These are phyloP conservation scores for Ornithoptera alexandrae DNA, from an alignment of 2,888 invertebrate species.

Conservation along the genomic window DNA sequence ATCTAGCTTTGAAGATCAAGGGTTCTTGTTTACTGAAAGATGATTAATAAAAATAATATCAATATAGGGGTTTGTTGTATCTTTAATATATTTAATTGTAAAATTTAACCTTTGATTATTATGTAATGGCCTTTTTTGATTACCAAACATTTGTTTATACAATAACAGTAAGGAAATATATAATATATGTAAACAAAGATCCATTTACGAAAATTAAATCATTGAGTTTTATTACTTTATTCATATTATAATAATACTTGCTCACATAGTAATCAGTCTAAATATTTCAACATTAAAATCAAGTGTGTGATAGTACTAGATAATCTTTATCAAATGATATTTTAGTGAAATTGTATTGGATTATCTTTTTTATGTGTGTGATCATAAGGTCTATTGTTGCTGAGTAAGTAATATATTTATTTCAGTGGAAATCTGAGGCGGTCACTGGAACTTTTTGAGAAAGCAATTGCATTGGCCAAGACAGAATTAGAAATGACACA, in stretches of 20 bases:
- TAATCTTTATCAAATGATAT: conserved; percentile 21
- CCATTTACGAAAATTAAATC: not conserved
- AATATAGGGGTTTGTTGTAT: no score
- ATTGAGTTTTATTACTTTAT: not conserved
- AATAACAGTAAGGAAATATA: no score
- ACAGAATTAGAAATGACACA: conserved; percentile 94
- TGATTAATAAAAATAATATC: no score
- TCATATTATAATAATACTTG: not conserved
- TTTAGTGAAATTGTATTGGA: not conserved
- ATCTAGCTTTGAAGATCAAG: no score
- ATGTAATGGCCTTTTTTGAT: not conserved
- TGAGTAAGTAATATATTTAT: conserved; percentile 38
- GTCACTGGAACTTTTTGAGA: conserved; percentile 92
- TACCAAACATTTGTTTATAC: not conserved
- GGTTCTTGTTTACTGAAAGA: no score
- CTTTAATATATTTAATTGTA: no score
- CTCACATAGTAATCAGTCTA: not conserved
- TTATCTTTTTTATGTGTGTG: not conserved
- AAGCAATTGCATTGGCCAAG: conserved; percentile 91
- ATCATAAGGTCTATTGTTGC: conserved; percentile 4
- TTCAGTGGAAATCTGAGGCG: conserved; percentile 89
- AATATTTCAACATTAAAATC: conserved; percentile 1
- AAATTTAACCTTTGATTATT: no score
- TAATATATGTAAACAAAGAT: not conserved
- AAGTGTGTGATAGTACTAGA: conserved; percentile 17